Conservation (phyloP, 1,140 invertebrate species). For the Drosophila arizonae region DNA sequence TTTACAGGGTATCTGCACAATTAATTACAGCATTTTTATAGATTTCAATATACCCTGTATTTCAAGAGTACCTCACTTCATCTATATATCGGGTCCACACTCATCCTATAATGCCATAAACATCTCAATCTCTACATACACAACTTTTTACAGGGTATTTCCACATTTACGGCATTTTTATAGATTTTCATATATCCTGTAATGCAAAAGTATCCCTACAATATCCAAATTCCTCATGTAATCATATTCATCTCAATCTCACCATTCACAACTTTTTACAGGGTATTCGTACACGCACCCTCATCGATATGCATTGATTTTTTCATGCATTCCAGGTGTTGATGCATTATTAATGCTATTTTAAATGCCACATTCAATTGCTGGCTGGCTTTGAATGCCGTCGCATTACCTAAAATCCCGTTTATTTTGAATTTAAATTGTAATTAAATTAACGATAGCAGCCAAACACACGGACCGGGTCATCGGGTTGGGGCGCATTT, state of each 20-base stretch:
- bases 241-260: neutral
- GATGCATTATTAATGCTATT: constrained; percentile 77
- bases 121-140: no score
- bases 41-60: no score
- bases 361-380: constrained; percentile 66
- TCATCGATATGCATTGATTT: neutral
- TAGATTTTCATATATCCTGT: neutral
- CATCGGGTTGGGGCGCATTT: constrained; percentile 44
- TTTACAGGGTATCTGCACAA: no score
- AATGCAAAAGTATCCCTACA: neutral
- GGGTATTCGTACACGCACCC: neutral
- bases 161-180: no score
- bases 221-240: neutral
- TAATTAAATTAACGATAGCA: constrained; percentile 69
- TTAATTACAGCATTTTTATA: no score
- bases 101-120: no score
- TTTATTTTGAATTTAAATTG: constrained; percentile 76
- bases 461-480: constrained; percentile 27
- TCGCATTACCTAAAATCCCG: constrained; percentile 59
- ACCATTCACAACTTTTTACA: neutral
- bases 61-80: no score
- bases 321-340: constrained; percentile 60
- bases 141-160: no score
- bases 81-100: no score
- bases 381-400: constrained; percentile 30